Conservation (phyloP, 2,888 invertebrate genomes). For the Leptinotarsa tumamoca region DNA sequence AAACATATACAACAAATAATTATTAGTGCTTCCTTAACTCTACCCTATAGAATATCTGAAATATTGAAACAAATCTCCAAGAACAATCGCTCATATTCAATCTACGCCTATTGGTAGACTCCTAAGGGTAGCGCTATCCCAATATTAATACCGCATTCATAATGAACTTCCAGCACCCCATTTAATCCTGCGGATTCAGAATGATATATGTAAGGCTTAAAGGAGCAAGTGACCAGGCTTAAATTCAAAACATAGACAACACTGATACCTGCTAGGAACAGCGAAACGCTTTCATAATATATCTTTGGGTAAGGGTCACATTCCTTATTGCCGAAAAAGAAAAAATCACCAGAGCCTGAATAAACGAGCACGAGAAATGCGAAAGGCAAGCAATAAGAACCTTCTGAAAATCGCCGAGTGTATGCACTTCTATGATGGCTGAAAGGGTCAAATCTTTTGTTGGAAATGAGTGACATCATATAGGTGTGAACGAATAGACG, state of each 20-base stretch:
- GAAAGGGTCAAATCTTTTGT: constrained; percentile 45
- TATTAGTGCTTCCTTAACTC: neutral
- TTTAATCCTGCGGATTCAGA: constrained; percentile 51
- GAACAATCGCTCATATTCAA: neutral
- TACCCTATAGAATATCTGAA: neutral
- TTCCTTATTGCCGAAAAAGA: constrained; percentile 33
- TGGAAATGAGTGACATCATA: constrained; percentile 33
- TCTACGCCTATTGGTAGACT: constrained; percentile 6
- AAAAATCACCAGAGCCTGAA: constrained; percentile 46
- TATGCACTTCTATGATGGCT: constrained; percentile 33
- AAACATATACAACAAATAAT: too few relatives aligned
- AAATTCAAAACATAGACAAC: constrained; percentile 53
- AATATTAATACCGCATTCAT: constrained; percentile 26
- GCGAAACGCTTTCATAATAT: constrained; percentile 4
- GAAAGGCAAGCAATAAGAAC: constrained; percentile 47
- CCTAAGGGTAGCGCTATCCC: constrained; percentile 11
- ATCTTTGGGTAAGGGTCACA: constrained; percentile 23
- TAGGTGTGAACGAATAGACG: constrained; percentile 40
- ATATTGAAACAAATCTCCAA: neutral
- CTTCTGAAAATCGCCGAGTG: constrained; percentile 21
- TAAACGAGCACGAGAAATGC: constrained; percentile 45
- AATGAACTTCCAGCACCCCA: constrained; percentile 24
- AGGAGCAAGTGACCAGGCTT: constrained; percentile 53
- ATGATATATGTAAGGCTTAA: constrained; percentile 57
- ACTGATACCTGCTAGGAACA: constrained; percentile 39